Evolutionary conservation across 2,888 invertebrate species (phyloP).

Genomic region (Lepidonotus clava): DNA sequence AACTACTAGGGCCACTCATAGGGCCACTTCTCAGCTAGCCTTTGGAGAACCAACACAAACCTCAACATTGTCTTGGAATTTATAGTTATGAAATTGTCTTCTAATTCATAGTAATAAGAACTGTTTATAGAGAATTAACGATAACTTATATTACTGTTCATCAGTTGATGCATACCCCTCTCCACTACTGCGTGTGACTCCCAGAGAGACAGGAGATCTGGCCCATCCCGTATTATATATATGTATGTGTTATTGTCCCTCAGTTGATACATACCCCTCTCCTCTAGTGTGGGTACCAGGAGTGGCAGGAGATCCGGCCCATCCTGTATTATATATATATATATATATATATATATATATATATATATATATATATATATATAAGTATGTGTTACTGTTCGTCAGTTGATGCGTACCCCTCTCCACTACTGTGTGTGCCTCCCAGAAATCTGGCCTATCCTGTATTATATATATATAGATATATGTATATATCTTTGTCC

Average conservation of each 20-base stretch:
- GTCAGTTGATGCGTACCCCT: constrained; percentile 76
- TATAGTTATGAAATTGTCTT: no score
- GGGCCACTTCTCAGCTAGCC: no score
- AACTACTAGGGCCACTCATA: no score
- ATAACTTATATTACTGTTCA: background rate
- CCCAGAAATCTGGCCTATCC: constrained; percentile 70
- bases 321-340: no score
- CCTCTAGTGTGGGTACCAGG: constrained; percentile 75
- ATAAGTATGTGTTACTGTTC: no score
- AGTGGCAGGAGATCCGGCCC: constrained; percentile 69
- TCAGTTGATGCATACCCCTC: constrained; percentile 75
- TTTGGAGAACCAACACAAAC: no score
- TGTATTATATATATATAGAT: no score
- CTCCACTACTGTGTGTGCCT: constrained; percentile 76
- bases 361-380: no score
- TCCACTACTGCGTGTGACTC: constrained; percentile 76
- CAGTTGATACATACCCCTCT: constrained; percentile 76
- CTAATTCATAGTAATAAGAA: no score
- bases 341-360: no score
- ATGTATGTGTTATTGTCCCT: background rate
- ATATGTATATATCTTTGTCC: background rate
- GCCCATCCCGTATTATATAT: constrained; percentile 69
- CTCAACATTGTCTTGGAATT: no score
- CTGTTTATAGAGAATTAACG: no score
- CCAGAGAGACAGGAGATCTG: constrained; percentile 69